A percentile compares a stretch with the other conserved stretches of the same genome.
Evolutionary conservation across 2,888 invertebrate genomes (phyloP).

Genomic region (Pristionchus exspectatus): DNA sequence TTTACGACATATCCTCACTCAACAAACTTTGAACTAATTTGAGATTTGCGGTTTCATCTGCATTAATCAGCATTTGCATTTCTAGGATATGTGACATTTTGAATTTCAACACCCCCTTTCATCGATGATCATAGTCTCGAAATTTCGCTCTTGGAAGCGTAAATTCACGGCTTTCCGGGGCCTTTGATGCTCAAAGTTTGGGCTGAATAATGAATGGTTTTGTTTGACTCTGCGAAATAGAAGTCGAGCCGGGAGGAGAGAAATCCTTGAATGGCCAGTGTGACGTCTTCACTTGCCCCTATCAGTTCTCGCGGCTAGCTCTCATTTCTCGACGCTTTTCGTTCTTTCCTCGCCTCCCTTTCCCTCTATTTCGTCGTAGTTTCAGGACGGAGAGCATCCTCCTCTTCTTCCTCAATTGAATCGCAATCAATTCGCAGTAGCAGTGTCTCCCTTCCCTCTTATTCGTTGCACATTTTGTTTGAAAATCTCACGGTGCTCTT

Average conservation of each 20-base stretch:
- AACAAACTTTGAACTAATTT: too few relatives aligned
- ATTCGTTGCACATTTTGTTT: not conserved
- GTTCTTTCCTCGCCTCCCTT: not conserved
- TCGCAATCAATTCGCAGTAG: slow-evolving; percentile 20
- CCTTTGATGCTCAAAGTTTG: too few relatives aligned
- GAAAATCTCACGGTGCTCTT: not conserved
- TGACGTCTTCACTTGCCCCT: not conserved
- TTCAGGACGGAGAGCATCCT: not conserved
- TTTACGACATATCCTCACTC: too few relatives aligned
- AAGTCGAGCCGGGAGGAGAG: not conserved
- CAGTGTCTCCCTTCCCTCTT: not conserved
- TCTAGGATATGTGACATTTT: too few relatives aligned
- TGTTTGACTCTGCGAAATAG: not conserved
- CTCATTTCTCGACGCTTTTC: not conserved
- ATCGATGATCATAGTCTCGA: too few relatives aligned
- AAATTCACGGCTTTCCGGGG: too few relatives aligned
- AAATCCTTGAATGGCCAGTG: not conserved
- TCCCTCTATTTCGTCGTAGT: slow-evolving; percentile 5
- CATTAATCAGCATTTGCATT: too few relatives aligned
- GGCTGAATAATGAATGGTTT: too few relatives aligned
- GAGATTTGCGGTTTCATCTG: too few relatives aligned
- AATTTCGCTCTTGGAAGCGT: too few relatives aligned
- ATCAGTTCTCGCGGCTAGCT: not conserved
- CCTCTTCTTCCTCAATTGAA: slow-evolving; percentile 34
- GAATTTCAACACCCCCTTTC: too few relatives aligned